These are phyloP conservation scores for Heliocidaris tuberculata DNA, from an alignment of 35 echinoderm and acorn worm species.

Conservation along the genomic window DNA sequence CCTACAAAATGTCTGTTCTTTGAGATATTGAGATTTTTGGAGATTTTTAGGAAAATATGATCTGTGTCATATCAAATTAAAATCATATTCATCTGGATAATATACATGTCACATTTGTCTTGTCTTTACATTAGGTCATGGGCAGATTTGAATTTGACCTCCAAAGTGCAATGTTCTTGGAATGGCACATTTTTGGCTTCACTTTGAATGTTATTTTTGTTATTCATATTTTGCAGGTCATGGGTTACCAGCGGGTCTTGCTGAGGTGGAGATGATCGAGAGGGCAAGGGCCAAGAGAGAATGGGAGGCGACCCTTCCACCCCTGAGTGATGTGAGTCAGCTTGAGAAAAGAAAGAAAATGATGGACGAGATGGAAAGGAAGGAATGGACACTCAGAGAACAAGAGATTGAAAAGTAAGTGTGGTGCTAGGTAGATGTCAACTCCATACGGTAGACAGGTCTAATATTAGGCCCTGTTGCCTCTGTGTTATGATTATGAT, in stretches of 20 bases:
- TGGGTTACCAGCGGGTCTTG: conserved; percentile 90
- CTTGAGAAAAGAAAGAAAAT: conserved; percentile 93
- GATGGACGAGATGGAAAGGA: conserved; percentile 99
- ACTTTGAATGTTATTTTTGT: too few species aligned
- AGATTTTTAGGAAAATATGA: too few species aligned
- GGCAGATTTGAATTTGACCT: too few species aligned
- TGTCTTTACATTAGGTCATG: too few species aligned
- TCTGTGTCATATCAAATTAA: too few species aligned
- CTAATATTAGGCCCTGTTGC: not conserved
- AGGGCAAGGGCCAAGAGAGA: conserved; percentile 89
- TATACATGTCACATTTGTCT: too few species aligned
- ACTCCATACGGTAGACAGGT: not conserved
- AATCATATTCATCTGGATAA: too few species aligned
- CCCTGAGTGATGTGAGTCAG: conserved; percentile 79
- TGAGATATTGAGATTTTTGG: too few species aligned
- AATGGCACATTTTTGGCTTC: too few species aligned
- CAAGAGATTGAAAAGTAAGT: conserved; percentile 98
- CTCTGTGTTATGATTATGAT: too few species aligned
- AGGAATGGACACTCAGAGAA: conserved; percentile 95
- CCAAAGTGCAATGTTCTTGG: too few species aligned
- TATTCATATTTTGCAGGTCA: conserved; percentile 52
- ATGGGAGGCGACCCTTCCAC: conserved; percentile 94
- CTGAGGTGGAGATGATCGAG: conserved; percentile 99
- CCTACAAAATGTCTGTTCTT: too few species aligned
- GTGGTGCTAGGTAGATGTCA: not conserved